Evolutionary conservation across 2,113 vertebrate species (phyloP).

Genomic region (Brachypteracias leptosomus): DNA sequence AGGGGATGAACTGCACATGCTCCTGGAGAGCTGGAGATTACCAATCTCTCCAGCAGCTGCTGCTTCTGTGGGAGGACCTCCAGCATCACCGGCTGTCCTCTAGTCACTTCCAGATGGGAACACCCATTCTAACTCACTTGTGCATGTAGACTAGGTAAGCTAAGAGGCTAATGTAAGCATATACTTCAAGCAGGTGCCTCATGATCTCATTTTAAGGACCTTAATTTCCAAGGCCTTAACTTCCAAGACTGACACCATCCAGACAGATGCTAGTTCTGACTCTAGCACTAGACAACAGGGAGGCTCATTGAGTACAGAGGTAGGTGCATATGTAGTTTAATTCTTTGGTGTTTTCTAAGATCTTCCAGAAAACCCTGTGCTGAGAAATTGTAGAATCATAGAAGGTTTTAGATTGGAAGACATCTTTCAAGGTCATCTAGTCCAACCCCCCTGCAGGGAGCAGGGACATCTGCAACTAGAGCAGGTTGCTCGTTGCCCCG

Average conservation of each 20-base stretch:
- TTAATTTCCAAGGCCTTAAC: rapidly evolving
- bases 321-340: background rate
- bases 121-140: background rate
- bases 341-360: background rate
- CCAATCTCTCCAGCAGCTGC: background rate
- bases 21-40: background rate
- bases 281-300: no score
- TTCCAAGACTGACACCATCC: background rate
- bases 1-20: background rate
- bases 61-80: background rate
- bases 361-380: background rate
- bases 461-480: no score
- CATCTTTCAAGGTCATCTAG: no score
- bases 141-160: rapidly evolving
- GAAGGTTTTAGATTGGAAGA: no score
- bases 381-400: background rate
- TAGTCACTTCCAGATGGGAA: background rate
- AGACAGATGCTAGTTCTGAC: background rate
- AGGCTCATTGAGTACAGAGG: background rate
- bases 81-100: background rate
- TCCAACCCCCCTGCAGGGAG: no score
- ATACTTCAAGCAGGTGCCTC: background rate
- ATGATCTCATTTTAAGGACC: background rate
- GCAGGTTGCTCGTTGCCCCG: no score
- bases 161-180: background rate